phyloP scores from a whole-genome alignment of 2,113 vertebrate genomes.

The Macheiramphus alcinus region DNA sequence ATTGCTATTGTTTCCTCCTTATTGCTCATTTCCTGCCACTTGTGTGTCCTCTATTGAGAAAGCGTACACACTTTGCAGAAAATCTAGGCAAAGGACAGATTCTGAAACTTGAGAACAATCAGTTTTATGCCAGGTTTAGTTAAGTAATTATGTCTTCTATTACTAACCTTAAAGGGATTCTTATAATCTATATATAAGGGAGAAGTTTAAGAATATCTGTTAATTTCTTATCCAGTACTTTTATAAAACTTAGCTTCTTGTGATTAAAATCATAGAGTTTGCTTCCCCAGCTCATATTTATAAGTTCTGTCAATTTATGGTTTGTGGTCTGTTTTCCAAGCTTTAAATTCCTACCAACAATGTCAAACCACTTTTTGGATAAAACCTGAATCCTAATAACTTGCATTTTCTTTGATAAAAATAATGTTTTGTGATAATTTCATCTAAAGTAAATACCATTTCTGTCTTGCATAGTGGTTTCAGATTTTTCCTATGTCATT shows the following conservation, averaged over 20 bases:
- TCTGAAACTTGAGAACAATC: background rate
- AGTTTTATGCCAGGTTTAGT: background rate
- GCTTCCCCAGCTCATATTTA: background rate
- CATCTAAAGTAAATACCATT: background rate
- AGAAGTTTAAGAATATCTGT: background rate
- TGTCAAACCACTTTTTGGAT: background rate
- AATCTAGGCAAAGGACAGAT: background rate
- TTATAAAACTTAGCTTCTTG: background rate
- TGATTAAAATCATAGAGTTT: background rate
- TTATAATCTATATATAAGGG: background rate
- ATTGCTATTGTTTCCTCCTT: background rate
- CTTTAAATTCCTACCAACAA: background rate
- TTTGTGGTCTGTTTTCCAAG: background rate
- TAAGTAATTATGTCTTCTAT: background rate
- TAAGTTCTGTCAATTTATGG: background rate
- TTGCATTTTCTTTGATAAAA: background rate
- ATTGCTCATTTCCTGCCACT: background rate
- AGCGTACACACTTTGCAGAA: background rate
- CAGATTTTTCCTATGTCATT: background rate
- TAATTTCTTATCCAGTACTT: background rate
- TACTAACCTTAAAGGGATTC: background rate
- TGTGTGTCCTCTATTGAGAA: background rate
- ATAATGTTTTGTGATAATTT: background rate
- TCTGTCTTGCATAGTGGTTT: background rate
- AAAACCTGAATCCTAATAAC: background rate